Evolutionary conservation across 2,113 vertebrate species (phyloP).

Genomic region (Carassius gibelio): DNA sequence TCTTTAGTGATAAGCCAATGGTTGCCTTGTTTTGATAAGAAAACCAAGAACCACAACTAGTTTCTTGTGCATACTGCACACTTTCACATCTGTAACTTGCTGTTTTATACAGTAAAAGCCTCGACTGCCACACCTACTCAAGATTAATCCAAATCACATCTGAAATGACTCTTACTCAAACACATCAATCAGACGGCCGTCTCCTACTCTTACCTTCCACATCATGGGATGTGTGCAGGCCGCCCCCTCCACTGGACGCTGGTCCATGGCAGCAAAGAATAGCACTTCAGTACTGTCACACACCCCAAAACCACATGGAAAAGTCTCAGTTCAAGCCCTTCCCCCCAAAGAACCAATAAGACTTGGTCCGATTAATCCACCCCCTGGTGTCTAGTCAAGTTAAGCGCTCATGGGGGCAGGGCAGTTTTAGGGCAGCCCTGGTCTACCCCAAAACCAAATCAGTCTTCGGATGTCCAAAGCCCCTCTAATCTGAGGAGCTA

Average conservation of each 20-base stretch:
- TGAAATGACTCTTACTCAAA: background rate
- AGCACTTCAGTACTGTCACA: background rate
- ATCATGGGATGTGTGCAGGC: conserved; percentile 38
- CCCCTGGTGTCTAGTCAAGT: conserved; percentile 70
- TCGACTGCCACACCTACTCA: background rate
- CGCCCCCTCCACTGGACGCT: background rate
- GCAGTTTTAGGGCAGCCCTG: background rate
- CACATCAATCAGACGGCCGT: background rate
- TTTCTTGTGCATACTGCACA: background rate
- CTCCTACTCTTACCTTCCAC: conserved; percentile 51
- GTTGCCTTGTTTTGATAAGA: too few species aligned
- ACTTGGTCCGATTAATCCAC: conserved; percentile 64
- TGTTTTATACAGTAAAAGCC: background rate
- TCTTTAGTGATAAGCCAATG: too few species aligned
- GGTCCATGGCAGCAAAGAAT: conserved; percentile 10
- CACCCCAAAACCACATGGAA: background rate
- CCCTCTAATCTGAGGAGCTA: conserved; percentile 68
- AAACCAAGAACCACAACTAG: background rate
- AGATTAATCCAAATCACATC: background rate
- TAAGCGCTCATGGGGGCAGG: conserved; percentile 56
- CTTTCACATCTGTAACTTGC: background rate
- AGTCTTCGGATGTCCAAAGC: conserved; percentile 67
- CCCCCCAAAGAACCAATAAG: conserved; percentile 20
- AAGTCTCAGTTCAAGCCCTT: background rate
- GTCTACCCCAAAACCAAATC: conserved; percentile 49